Evolutionary conservation across 1,140 invertebrate species (phyloP).

Genomic region (Babylonia areolata): DNA sequence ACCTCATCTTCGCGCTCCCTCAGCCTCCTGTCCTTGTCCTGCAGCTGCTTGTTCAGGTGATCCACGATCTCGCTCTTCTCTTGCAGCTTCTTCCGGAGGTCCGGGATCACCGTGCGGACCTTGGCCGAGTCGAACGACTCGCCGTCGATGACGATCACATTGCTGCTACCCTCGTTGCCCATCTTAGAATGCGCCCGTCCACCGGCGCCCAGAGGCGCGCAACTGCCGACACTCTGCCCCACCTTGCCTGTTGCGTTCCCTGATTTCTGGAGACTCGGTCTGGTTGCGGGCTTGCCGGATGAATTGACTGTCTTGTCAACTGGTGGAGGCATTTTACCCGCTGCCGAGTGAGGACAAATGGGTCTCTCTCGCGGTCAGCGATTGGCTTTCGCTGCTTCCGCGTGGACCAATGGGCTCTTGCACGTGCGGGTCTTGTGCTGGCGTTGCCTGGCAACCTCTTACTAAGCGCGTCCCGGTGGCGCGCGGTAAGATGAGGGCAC

Average conservation of each 20-base stretch:
- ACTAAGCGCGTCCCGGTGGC: neutral
- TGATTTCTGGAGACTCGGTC: neutral
- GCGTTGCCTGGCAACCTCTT: neutral
- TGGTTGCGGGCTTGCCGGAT: neutral
- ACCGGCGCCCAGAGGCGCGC: slow-evolving; percentile 5
- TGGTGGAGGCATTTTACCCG: slow-evolving; percentile 33
- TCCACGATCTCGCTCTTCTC: slow-evolving; percentile 65
- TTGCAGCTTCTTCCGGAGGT: slow-evolving; percentile 66
- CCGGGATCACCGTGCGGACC: slow-evolving; percentile 69
- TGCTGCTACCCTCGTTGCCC: slow-evolving; percentile 71
- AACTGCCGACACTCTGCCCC: neutral
- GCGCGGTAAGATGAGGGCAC: neutral
- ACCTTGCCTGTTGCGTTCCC: neutral
- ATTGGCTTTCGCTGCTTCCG: neutral
- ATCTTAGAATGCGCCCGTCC: slow-evolving; percentile 50
- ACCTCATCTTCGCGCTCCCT: slow-evolving; percentile 66
- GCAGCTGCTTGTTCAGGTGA: slow-evolving; percentile 63
- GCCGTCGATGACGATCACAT: slow-evolving; percentile 64
- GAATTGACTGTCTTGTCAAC: neutral
- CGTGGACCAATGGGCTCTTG: neutral
- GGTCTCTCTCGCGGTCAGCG: neutral
- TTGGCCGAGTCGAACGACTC: slow-evolving; percentile 69
- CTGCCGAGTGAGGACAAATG: neutral
- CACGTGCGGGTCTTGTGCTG: neutral
- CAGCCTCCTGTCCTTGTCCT: slow-evolving; percentile 62